phyloP scores from a whole-genome alignment of 2,888 invertebrate genomes.

The Glaucopsyche alexis region DNA sequence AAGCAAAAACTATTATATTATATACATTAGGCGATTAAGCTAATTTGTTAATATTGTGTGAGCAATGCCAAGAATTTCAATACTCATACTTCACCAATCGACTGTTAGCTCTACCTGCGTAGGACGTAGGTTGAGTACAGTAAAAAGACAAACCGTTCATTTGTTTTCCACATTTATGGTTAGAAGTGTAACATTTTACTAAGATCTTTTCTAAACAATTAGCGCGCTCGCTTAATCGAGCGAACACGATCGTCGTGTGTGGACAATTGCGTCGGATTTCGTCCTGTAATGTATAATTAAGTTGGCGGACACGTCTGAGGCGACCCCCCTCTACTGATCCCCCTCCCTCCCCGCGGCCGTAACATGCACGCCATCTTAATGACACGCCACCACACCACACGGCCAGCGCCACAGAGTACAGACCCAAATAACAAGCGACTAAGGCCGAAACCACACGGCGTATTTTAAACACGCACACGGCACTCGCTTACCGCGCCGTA shows the following conservation, averaged over 20 bases:
- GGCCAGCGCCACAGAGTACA: conserved; percentile 47
- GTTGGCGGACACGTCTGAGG: conserved; percentile 56
- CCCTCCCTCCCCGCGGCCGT: conserved; percentile 41
- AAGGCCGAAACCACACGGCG: not conserved
- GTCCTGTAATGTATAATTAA: conserved; percentile 52
- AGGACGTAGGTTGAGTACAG: no score
- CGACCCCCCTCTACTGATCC: conserved; percentile 41
- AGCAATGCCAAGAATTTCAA: no score
- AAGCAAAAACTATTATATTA: no score
- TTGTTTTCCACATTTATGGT: not conserved
- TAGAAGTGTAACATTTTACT: not conserved
- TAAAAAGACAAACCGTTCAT: no score
- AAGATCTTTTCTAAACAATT: not conserved
- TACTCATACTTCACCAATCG: no score
- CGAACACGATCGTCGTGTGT: not conserved
- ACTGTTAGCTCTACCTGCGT: no score
- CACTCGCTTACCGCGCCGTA: no score
- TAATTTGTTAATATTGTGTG: no score
- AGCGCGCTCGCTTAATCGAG: not conserved
- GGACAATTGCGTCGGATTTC: conserved; percentile 26
- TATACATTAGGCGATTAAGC: no score
- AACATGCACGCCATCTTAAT: conserved; percentile 66
- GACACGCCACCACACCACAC: conserved; percentile 45
- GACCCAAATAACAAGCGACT: conserved; percentile 45
- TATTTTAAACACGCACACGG: no score